These are phyloP conservation scores for Callocephalon fimbriatum DNA, from an alignment of 2,113 vertebrate species.

Conservation along the genomic window DNA sequence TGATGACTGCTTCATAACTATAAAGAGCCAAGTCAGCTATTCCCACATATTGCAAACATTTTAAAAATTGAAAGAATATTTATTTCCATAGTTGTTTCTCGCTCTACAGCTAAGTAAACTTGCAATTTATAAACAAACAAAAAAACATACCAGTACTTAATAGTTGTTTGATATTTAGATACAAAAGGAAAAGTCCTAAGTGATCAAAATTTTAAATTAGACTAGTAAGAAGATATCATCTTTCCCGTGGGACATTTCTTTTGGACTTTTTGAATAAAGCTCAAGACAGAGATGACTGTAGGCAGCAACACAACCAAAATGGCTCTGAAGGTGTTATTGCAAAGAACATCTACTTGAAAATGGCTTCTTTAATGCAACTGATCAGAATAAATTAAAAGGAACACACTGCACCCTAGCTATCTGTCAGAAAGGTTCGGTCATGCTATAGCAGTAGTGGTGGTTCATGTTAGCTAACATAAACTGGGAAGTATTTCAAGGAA, in stretches of 20 bases:
- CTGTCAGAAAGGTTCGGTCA: not conserved
- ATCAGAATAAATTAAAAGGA: not conserved
- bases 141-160: not conserved
- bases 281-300: not conserved
- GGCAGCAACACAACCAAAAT: not conserved
- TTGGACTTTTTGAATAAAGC: not conserved
- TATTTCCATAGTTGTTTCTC: not conserved
- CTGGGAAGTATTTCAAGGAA: not conserved
- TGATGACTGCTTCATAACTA: not conserved
- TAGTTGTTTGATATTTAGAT: not conserved
- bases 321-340: not conserved
- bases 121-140: not conserved
- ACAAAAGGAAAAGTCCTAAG: not conserved
- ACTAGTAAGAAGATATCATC: not conserved
- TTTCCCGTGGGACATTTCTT: not conserved
- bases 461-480: not conserved
- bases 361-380: not conserved
- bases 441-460: not conserved
- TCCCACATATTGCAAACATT: not conserved
- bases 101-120: not conserved
- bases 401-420: not conserved
- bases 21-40: not conserved
- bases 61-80: not conserved
- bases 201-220: not conserved
- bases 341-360: not conserved